These are phyloP conservation scores for Cariama cristata DNA, from an alignment of 2,113 vertebrate genomes.

Conservation along the genomic window DNA sequence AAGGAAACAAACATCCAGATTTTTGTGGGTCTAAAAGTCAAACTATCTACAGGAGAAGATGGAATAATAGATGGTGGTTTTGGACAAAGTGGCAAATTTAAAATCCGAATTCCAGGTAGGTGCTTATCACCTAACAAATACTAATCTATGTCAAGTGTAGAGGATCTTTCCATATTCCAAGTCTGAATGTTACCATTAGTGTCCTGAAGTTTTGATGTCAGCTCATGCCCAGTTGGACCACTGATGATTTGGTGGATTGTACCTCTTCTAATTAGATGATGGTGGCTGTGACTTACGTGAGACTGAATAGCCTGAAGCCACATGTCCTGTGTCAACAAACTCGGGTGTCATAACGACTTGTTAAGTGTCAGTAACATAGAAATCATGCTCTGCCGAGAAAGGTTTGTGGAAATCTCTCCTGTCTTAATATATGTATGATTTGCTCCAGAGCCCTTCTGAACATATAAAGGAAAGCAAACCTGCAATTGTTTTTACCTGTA, in stretches of 20 bases:
- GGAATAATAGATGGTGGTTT: conserved; percentile 93
- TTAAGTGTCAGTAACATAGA: not conserved
- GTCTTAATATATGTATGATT: not conserved
- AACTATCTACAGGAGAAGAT: conserved; percentile 89
- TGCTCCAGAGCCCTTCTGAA: not conserved
- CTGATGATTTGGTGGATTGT: not conserved
- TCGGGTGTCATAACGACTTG: not conserved
- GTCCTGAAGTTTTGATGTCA: not conserved
- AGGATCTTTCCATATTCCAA: not conserved
- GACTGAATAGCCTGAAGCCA: not conserved
- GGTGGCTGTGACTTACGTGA: not conserved
- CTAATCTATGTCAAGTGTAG: not conserved
- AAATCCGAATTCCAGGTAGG: conserved; percentile 90
- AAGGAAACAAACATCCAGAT: conserved; percentile 98
- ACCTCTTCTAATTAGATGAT: not conserved
- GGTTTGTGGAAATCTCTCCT: not conserved
- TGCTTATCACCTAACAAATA: not conserved
- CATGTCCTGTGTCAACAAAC: not conserved
- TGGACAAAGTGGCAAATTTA: conserved; percentile 97
- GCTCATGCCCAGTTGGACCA: not conserved
- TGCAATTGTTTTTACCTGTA: not conserved
- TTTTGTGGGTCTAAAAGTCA: conserved; percentile 93
- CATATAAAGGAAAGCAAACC: not conserved
- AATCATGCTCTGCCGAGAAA: not conserved
- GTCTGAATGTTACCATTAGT: not conserved